Conservation (phyloP, 2,797 vertebrate genomes). For the Emys orbicularis region DNA sequence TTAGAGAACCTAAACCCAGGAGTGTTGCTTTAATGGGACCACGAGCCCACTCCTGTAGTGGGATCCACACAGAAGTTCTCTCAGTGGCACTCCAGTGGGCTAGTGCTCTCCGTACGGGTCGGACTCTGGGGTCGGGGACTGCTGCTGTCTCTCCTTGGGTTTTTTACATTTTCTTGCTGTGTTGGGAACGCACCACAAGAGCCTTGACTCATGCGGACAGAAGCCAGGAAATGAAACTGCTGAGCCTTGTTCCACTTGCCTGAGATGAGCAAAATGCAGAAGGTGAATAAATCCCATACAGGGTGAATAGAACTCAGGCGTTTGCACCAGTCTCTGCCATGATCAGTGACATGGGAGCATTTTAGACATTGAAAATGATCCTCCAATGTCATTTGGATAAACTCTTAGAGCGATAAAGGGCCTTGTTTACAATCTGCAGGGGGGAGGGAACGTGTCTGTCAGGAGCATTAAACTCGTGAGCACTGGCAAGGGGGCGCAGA, state of each 20-base stretch:
- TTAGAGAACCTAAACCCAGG: neutral
- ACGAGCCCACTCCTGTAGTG: too few relatives aligned
- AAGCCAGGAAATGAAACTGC: too few relatives aligned
- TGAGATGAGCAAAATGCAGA: neutral
- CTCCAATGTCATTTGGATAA: neutral
- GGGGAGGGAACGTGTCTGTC: too few relatives aligned
- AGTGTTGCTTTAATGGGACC: neutral
- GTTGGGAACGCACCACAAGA: neutral
- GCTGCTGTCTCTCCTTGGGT: too few relatives aligned
- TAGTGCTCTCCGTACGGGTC: too few relatives aligned
- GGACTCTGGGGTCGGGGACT: too few relatives aligned
- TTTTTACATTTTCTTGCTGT: neutral
- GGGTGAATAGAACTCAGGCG: neutral
- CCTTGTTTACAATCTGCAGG: neutral
- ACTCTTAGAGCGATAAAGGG: neutral
- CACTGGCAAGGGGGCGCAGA: neutral
- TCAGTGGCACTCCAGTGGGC: neutral
- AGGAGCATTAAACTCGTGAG: too few relatives aligned
- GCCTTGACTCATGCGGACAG: neutral
- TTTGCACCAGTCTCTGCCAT: neutral
- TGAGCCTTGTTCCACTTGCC: neutral
- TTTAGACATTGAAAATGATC: neutral
- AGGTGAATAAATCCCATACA: neutral
- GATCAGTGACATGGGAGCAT: neutral
- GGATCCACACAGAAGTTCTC: neutral